Conservation (phyloP, 2,888 invertebrate genomes). For the Apodemia duryi region DNA sequence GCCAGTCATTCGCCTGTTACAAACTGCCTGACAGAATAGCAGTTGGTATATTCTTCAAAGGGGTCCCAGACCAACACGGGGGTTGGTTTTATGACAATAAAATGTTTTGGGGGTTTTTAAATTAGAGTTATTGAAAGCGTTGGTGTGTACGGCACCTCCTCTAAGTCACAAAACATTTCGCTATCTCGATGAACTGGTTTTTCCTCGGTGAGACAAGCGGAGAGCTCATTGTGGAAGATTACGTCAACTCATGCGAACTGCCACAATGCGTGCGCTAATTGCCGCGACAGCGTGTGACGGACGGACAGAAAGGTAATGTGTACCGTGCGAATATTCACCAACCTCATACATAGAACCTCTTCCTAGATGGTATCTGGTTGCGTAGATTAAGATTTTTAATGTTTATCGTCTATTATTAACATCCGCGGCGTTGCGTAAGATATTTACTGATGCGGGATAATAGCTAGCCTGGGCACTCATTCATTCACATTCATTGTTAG, state of each 20-base stretch:
- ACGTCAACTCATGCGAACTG: constrained; percentile 34
- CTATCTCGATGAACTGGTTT: constrained; percentile 14
- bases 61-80: too few species aligned
- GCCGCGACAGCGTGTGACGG: constrained; percentile 19
- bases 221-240: constrained; percentile 23
- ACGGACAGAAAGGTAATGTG: constrained; percentile 15
- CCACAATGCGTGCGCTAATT: constrained; percentile 26
- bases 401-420: constrained; percentile 1
- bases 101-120: too few species aligned
- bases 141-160: not conserved
- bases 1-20: too few species aligned
- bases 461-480: too few species aligned
- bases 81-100: too few species aligned
- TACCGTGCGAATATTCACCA: constrained; percentile 11
- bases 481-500: too few species aligned
- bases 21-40: too few species aligned
- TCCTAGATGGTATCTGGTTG: constrained; percentile 1
- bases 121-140: too few species aligned
- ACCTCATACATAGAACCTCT: constrained; percentile 7
- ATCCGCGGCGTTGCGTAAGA: not conserved
- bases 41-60: too few species aligned
- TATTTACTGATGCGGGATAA: too few species aligned
- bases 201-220: not conserved
- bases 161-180: not conserved
- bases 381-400: constrained; percentile 7